Evolutionary conservation across 37 sponge, comb jelly and placozoan genomes (phyloP), one percentile per base, ranked within the genome.

Genomic region (Theonella swinhoei): DNA sequence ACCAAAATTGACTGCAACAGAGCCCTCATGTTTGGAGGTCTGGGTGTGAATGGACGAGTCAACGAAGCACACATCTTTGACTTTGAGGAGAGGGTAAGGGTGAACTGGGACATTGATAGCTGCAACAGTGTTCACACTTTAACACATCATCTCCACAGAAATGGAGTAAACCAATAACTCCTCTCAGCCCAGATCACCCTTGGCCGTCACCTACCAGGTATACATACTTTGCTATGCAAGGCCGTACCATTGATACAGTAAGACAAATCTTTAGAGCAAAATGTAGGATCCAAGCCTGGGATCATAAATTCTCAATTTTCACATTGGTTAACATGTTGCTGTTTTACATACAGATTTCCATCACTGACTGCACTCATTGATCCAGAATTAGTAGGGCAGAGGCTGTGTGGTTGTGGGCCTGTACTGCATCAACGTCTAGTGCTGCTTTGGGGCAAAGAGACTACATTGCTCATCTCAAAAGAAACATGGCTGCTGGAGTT

Each of bases 11-110:
- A 85, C 30, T 1, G 63, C 14, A 43, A 80, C 24, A 61, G 70
- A 32, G 91, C 86, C 68, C 32, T 85, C 7, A 31, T 88, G 31
- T 90, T 76, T 70, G 91, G 91, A 26, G 91, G 91, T 0, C 47
- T 58, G 4, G 62, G 62, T 22, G 20, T 5, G 3, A 4, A 61
- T 41, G 81, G 64, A 26, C 43, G 78, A 8, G 40, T 3, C 31
- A 70, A 82, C 41, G 76, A 64, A 1, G 1, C 33, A 47, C 75
- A 64, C 30, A 64, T 83, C 8, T 64, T 83, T 28, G 47, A 83
- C 68, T 40, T 83, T 9, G 84, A 83, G 41, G 31, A 41, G 0
- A 74, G 14, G 68, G 84, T 75, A 64, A 77, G 39, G n/a, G n/a
- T n/a, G n/a, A n/a, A n/a, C n/a, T n/a, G n/a, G n/a, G n/a, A n/a